Evolutionary conservation across 2,797 vertebrate genomes (phyloP).

Genomic region (Girardinus metallicus): DNA sequence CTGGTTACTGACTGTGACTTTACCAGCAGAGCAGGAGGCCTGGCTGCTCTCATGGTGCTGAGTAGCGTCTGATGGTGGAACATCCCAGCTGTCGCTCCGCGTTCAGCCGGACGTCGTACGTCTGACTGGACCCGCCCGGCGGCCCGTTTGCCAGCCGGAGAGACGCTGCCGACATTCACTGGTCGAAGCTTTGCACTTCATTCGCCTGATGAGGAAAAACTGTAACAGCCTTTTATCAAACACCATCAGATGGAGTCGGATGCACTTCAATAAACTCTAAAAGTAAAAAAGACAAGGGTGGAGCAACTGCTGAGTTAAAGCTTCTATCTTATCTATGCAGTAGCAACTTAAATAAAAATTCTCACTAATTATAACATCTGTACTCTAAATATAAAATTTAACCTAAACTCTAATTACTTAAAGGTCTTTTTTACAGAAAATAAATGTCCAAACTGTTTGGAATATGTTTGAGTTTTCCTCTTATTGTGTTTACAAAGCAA

Average conservation of each 20-base stretch:
- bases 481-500: neutral
- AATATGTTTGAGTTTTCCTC: neutral
- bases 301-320: constrained; percentile 22
- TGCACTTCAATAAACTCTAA: neutral
- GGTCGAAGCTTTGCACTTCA: constrained; percentile 1
- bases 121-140: constrained; percentile 35
- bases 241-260: constrained; percentile 6
- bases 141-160: constrained; percentile 18
- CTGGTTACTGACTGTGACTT: neutral
- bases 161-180: neutral
- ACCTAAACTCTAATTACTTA: constrained; percentile 14
- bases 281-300: neutral
- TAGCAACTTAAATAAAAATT: constrained; percentile 14
- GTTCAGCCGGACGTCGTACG: constrained; percentile 47
- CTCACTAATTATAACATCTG: constrained; percentile 19
- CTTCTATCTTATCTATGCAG: constrained; percentile 31
- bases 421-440: constrained; percentile 17
- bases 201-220: constrained; percentile 7
- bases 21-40: constrained; percentile 11
- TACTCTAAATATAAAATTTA: constrained; percentile 30
- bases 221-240: constrained; percentile 8
- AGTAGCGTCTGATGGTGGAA: constrained; percentile 39
- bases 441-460: constrained; percentile 3
- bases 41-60: constrained; percentile 51
- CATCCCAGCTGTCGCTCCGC: constrained; percentile 62